These are phyloP conservation scores for Nasua narica DNA, from an alignment of 2,797 vertebrate genomes.

Conservation along the genomic window DNA sequence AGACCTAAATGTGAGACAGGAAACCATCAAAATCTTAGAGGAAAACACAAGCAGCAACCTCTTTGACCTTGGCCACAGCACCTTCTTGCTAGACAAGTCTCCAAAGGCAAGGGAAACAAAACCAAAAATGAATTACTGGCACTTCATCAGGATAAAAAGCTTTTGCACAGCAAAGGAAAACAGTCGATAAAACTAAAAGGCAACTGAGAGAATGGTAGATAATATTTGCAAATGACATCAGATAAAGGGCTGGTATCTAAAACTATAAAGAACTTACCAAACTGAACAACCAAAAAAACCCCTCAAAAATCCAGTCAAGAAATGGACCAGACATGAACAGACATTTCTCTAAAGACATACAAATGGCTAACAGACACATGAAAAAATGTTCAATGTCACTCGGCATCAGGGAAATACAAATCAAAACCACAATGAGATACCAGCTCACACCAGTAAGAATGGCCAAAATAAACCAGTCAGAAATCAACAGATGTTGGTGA, in stretches of 20 bases:
- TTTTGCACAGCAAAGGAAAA: not conserved
- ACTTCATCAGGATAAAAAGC: not conserved
- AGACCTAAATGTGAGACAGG: not conserved
- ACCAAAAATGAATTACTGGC: not conserved
- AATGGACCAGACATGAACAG: not conserved
- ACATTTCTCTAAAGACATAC: not conserved
- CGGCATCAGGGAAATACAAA: not conserved
- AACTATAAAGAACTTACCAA: not conserved
- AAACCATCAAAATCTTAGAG: not conserved
- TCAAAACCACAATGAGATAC: not conserved
- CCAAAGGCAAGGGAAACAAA: not conserved
- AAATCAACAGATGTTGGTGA: not conserved
- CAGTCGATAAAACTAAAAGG: not conserved
- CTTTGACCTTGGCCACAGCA: not conserved
- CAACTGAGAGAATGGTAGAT: not conserved
- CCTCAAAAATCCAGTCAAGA: not conserved
- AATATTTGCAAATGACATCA: not conserved
- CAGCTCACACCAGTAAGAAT: not conserved
- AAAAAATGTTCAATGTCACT: not conserved
- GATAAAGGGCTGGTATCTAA: not conserved
- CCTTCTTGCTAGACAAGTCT: not conserved
- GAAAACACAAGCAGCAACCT: not conserved
- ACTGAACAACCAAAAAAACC: not conserved
- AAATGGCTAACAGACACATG: not conserved
- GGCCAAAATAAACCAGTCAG: not conserved